A percentile compares a stretch with the other conserved stretches of the same genome.
phyloP scores from a whole-genome alignment of 2,797 vertebrate genomes.

The Tapera naevia region DNA sequence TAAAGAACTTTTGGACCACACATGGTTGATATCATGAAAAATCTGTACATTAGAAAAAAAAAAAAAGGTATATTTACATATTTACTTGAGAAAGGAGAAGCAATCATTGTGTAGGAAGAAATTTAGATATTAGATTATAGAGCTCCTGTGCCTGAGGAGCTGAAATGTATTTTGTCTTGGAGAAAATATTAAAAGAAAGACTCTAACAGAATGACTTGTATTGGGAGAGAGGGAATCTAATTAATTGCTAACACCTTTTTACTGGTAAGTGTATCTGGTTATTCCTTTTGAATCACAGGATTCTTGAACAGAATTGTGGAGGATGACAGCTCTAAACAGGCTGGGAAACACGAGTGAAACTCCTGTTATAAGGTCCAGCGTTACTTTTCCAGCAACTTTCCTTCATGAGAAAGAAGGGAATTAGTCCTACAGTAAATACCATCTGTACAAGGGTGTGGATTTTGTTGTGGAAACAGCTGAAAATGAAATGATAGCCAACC shows the following conservation, averaged over 20 bases:
- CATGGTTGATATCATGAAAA: background rate
- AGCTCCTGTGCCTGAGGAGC: background rate
- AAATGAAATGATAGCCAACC: background rate
- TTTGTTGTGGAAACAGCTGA: background rate
- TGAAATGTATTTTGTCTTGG: background rate
- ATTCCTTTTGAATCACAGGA: background rate
- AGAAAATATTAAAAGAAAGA: background rate
- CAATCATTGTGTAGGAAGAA: background rate
- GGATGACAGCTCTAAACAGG: background rate
- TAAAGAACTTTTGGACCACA: background rate
- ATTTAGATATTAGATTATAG: background rate
- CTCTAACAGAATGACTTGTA: background rate
- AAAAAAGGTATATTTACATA: fast-evolving
- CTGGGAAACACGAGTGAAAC: background rate
- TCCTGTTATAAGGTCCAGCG: background rate
- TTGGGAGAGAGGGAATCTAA: background rate
- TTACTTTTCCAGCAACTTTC: background rate
- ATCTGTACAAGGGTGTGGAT: background rate
- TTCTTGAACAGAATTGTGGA: background rate
- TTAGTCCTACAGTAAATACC: background rate
- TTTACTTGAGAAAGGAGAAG: background rate
- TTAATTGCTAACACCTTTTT: background rate
- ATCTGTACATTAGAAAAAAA: background rate
- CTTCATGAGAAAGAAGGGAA: background rate
- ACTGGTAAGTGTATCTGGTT: background rate